Conservation (phyloP, 2,797 vertebrate genomes). For the Coranthus polyacanthus region DNA sequence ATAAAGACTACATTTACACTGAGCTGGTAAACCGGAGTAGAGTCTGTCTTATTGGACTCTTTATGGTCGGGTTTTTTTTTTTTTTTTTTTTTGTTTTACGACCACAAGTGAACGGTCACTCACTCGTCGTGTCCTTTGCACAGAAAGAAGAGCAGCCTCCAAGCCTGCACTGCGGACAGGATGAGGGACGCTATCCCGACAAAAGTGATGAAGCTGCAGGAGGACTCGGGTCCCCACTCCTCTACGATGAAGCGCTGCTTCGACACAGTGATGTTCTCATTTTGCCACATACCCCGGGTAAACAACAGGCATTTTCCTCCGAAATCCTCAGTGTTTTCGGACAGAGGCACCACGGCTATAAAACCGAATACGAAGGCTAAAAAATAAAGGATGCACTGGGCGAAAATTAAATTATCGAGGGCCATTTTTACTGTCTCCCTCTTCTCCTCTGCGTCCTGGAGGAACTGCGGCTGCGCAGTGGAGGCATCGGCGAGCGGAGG, state of each 20-base stretch:
- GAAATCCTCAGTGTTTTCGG: conserved; percentile 94
- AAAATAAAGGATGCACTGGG: conserved; percentile 93
- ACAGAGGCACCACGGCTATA: conserved; percentile 93
- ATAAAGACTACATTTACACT: conserved; percentile 6
- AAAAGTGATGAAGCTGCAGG: conserved; percentile 96
- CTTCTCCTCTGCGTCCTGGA: conserved; percentile 62
- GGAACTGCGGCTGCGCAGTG: conserved; percentile 82
- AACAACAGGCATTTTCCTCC: conserved; percentile 95
- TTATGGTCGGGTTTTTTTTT: neutral
- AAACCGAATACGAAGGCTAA: conserved; percentile 94
- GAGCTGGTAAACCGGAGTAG: neutral
- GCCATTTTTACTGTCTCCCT: conserved; percentile 86
- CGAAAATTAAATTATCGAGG: conserved; percentile 91
- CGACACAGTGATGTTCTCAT: conserved; percentile 95
- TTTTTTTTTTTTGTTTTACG: too few relatives aligned
- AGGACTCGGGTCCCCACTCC: conserved; percentile 95
- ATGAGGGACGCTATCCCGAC: conserved; percentile 92
- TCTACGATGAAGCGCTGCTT: conserved; percentile 96
- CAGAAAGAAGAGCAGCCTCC: conserved; percentile 94
- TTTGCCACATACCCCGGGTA: conserved; percentile 97
- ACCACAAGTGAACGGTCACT: conserved; percentile 76
- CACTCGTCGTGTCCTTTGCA: conserved; percentile 98
- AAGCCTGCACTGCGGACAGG: conserved; percentile 94
- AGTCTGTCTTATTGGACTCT: neutral
- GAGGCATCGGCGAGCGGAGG: conserved; percentile 60